Evolutionary conservation across 64 coral and sea anemone genomes (phyloP), one percentile per base, ranked within the genome.

Genomic region (Montipora capricornis): DNA sequence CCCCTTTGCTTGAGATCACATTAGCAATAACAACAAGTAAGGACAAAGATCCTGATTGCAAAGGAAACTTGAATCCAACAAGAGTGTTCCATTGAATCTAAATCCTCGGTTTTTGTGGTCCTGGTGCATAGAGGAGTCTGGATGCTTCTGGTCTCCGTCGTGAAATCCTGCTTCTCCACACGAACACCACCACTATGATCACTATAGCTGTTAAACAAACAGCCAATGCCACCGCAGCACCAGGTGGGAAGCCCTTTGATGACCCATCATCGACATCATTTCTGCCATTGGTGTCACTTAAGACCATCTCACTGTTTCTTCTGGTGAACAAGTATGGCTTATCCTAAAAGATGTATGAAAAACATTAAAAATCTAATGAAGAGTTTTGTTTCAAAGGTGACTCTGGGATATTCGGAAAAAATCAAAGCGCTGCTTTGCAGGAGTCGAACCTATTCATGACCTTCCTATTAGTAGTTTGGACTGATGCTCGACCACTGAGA

Each of bases 291-390:
- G 29, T 49, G 14, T 67, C 17, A 50, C 75, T 82, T 4, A 50
- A 80, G 2, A 88, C 82, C 26, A 69, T 70, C 0, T 93, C 90
- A 83, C 94, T 98, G 82, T 95, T 98, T 22, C 11, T 73, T 58
- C 80, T 87, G 62, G 96, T 98, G 5, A 89, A 74, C 20, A 98
- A 64, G 60, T 93, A 93, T 87, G 94, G 95, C 73, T 76, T 80
- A 6, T 77, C 73, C 84, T 95, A 45, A 22, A 48, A 60, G 76
- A 37, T 37, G 37, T 37, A 37, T 37, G 37, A 37, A 37, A 0
- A 0, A 37, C 37, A 37, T 37, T 1, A 37, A 37, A 37, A 37
- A 37, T 37, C 37, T 37, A 37, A 37, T 37, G 37, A 37, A 2
- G 37, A 37, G 37, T 37, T 37, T 2, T 37, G 37, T 37, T 37